phyloP scores from a whole-genome alignment of 1,140 invertebrate species.

The Acromyrmex heyeri region DNA sequence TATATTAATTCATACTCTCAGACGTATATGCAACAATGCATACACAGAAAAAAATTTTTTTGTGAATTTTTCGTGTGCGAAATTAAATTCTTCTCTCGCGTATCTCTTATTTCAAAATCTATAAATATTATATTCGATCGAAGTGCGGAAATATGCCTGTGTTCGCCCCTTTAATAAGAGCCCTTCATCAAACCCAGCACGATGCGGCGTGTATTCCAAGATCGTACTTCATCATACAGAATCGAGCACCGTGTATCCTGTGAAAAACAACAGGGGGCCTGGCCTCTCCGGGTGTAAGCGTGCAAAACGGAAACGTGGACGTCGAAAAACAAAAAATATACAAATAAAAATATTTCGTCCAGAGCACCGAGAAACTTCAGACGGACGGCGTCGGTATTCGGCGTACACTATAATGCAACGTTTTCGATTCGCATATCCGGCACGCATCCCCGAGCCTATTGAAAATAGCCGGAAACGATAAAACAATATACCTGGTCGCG shows the following conservation, averaged over 20 bases:
- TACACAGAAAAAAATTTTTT: conserved; percentile 1
- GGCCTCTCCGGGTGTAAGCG: background rate
- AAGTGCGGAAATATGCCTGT: conserved; percentile 1
- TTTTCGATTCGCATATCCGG: conserved; percentile 70
- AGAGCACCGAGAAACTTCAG: conserved; percentile 38
- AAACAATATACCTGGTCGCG: conserved; percentile 70
- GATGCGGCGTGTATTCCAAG: conserved; percentile 14
- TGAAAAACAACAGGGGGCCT: background rate
- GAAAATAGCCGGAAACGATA: conserved; percentile 73
- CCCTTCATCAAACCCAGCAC: conserved; percentile 42
- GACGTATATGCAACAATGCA: background rate
- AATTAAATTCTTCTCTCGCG: conserved; percentile 36
- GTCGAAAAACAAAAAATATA: background rate
- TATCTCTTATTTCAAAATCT: conserved; percentile 14
- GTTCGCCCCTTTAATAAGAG: conserved; percentile 43
- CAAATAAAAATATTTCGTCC: conserved; percentile 58
- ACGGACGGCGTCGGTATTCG: conserved; percentile 16
- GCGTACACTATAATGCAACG: conserved; percentile 61
- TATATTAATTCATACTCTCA: conserved; percentile 29
- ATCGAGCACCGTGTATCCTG: background rate
- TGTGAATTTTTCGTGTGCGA: background rate
- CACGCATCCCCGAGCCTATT: conserved; percentile 59
- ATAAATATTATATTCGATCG: conserved; percentile 36
- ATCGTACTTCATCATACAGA: conserved; percentile 8
- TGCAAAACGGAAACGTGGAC: conserved; percentile 14